Conservation (phyloP, 2,797 vertebrate genomes). For the Thripadectes ignobilis region DNA sequence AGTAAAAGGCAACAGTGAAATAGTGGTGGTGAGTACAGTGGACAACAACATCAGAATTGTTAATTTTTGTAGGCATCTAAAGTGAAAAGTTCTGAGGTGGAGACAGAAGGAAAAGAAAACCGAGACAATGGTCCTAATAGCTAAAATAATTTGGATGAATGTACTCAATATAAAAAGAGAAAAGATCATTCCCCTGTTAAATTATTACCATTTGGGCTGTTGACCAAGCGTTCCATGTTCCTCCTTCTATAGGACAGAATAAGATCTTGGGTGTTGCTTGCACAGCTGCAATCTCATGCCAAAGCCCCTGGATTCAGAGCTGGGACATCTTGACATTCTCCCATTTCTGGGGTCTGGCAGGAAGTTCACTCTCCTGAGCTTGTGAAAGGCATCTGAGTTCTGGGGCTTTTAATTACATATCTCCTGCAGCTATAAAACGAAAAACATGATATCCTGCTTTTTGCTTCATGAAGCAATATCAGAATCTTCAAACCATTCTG, state of each 20-base stretch:
- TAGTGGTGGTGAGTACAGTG: not conserved
- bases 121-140: not conserved
- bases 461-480: constrained; percentile 2
- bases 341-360: not conserved
- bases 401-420: not conserved
- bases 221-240: not conserved
- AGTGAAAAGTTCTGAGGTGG: not conserved
- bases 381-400: not conserved
- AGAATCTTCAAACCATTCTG: constrained; percentile 1
- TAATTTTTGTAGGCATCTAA: not conserved
- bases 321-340: not conserved
- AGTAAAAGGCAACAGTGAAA: not conserved
- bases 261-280: not conserved
- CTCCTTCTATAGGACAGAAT: not conserved
- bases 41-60: not conserved
- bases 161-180: not conserved
- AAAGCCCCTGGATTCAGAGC: not conserved
- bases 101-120: not conserved
- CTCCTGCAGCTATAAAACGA: constrained; percentile 14
- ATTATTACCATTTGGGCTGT: not conserved
- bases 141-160: not conserved
- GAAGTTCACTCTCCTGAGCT: not conserved
- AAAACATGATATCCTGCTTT: not conserved
- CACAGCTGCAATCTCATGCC: not conserved
- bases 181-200: not conserved